Base-by-base conservation (phyloP, 2,888 invertebrate genomes). In the Epinotia demarniana region DNA sequence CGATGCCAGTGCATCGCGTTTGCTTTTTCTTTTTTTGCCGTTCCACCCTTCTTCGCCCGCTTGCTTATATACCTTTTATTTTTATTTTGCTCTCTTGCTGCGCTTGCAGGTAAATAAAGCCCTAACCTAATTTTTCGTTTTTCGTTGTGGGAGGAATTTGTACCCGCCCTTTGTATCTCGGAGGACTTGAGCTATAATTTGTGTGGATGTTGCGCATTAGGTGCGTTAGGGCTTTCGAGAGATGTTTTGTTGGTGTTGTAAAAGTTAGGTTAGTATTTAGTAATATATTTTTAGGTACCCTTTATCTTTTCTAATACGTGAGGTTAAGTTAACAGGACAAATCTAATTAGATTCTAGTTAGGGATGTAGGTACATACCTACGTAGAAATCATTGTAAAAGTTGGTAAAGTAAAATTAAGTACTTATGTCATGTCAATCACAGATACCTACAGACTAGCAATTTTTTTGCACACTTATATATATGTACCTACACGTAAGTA, bases 101-200 rank as follows among this genome's bases (percentile, higher is more conserved):
- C 83, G 81, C 83, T 86, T 89, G 89, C 92, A 92, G 92, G 93
- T 93, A 92, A 89, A 91, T 92, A 88, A 83, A 83, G 84, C 84
- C 83, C 85, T 85, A 69, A 74, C 63, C 83, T 84, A 72, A 76
- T 90, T 87, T 90, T 90, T 90, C 88, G 87, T 88, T 85, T 89
- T 91, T 87, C 82, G 86, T 89, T 79, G 84, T 81, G 83, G 83
- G 81, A 84, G 84, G 85, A 86, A 84, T 85, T 89, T 86, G 83
- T 69, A 78, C 73, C 72, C 75, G 70, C 73, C 73, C 78, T 79
- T 78, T 77, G 77, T 76, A 16, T 55, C 49, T 60, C 57, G 49
- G 49, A 39, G 63, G 70, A 43, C 62, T 72, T 75, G 70, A 58
- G 27, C 75, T 75, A 67, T 75, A 75, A 71, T 67, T 75, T 75